Conservation (phyloP, 1,140 invertebrate species). For the Drosophila ohnishii region DNA sequence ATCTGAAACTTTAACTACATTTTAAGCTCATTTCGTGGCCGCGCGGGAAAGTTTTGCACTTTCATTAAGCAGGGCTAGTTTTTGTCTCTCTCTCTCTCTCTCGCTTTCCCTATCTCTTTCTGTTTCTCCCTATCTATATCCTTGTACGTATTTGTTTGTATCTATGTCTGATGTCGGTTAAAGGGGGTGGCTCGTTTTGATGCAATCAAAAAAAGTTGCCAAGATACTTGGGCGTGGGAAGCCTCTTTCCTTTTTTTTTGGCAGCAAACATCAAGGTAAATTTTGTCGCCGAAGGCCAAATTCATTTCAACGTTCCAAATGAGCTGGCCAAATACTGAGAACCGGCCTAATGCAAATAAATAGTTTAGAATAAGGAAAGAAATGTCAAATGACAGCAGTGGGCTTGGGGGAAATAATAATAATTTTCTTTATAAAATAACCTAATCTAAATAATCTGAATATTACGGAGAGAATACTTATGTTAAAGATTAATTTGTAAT, state of each 20-base stretch:
- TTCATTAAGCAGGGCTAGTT: conserved; percentile 61
- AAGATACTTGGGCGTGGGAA: conserved; percentile 41
- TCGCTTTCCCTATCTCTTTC: background rate
- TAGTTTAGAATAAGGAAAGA: background rate
- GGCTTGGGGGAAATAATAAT: background rate
- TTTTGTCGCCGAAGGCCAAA: conserved; percentile 50
- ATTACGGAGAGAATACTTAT: background rate
- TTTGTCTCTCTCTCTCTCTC: background rate
- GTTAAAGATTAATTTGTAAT: background rate
- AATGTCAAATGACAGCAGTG: too few species aligned
- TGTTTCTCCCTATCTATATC: background rate
- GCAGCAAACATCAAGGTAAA: conserved; percentile 50
- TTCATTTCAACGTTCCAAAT: conserved; percentile 55
- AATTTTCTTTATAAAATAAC: too few species aligned
- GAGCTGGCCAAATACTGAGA: conserved; percentile 28
- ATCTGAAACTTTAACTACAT: conserved; percentile 58
- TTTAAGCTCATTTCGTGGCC: conserved; percentile 73
- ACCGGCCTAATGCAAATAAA: conserved; percentile 9
- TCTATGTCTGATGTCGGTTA: conserved; percentile 17
- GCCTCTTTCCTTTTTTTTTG: conserved; percentile 30
- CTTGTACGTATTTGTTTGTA: conserved; percentile 17
- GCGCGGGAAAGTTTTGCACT: conserved; percentile 64
- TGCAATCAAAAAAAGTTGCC: conserved; percentile 63
- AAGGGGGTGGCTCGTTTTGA: conserved; percentile 38
- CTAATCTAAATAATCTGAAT: too few species aligned